Base-by-base conservation (phyloP, 2,797 vertebrate species). In the Perodicticus potto region DNA sequence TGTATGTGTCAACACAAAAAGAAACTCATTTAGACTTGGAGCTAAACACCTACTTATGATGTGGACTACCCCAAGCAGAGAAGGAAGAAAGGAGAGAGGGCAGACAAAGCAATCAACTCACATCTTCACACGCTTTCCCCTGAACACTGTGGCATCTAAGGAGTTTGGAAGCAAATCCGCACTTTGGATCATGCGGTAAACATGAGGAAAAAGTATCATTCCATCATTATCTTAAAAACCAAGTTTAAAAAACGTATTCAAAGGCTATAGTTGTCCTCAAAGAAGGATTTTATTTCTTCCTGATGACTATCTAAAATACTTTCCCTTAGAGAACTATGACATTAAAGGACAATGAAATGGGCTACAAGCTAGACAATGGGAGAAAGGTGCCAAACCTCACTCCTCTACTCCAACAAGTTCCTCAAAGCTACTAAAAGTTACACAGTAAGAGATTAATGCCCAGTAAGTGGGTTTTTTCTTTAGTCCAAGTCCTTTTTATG, bases 231-330 rank as follows among this genome's bases (percentile, higher is more conserved):
- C 49, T 83, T 84, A 22, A 59, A 76, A 76, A 67, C 37, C 9
- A 67, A 61, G 32, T 59, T 16, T 70, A 70, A 69, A 83, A 76
- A 67, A 40, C 53, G 25, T 76, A 76, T 27, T 37, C 16, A 83
- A 37, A 61, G 34, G 19, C 45, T 77, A 67, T 23, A 67, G 34
- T 65, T 77, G n/a, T 53, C 45, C 29, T 57, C 16, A 32, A 65
- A 93, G 94, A 55, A 81, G 27, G 14, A 25, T 23, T 61, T 92
- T 94, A 77, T 96, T 96, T 96, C 34, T 34, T 63, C 23, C 3
- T 63, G 22, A 43, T 32, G 17, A 20, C 63, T 90, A 88, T 23
- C 43, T 43, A 91, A 57, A 90, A 45, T 32, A 29, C 63, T 63
- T 89, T 17, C 13, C 17, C 32, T 14, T 74, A 27, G 6, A 59